Evolutionary conservation across 1,140 invertebrate species (phyloP), one percentile per base, ranked within the genome.

Genomic region (Pollicipes pollicipes): DNA sequence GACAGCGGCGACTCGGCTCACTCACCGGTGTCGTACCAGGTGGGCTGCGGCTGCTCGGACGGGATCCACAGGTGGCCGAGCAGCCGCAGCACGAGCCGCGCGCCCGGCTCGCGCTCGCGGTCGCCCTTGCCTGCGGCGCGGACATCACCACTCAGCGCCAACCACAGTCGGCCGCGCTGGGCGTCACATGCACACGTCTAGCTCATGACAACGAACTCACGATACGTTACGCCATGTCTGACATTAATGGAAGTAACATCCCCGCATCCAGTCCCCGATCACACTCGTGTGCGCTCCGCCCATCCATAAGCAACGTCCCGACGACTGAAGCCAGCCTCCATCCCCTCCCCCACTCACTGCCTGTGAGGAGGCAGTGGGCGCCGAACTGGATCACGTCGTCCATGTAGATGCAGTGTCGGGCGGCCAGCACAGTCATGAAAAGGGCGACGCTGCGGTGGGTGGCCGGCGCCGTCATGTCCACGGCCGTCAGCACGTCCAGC

Each of bases 371-470:
- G 6, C 93, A 94, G 1, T 93, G 93, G 64, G 97, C 77, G 17
- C 92, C 93, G 70, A 96, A 91, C 77, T 93, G 88, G 26, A 88
- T 85, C 0, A 97, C 88, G 79, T 96, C 92, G 79, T 95, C 90
- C 72, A 98, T 82, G 0, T 90, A 91, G 78, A 98, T 96, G 79
- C 94, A 97, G 79, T 97, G 93, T 4, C 95, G 84, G 0, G 92
- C 92, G 68, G 97, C 91, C 64, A 98, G 83, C 72, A 97, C 93
- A 32, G 92, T 93, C 0, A 90, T 94, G 76, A 98, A 95, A 1
- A 97, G 89, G n/a, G 94, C 94, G 68, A 98, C 80, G 30, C 91
- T 91, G 80, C 97, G 95, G 78, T 97, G 93, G 73, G 95, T 91
- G 72, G 90, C 89, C 26, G 91, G 83, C 80, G 97, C 93, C 76